Evolutionary conservation across 2,113 vertebrate species (phyloP).

Genomic region (Pomatostomus ruficeps): DNA sequence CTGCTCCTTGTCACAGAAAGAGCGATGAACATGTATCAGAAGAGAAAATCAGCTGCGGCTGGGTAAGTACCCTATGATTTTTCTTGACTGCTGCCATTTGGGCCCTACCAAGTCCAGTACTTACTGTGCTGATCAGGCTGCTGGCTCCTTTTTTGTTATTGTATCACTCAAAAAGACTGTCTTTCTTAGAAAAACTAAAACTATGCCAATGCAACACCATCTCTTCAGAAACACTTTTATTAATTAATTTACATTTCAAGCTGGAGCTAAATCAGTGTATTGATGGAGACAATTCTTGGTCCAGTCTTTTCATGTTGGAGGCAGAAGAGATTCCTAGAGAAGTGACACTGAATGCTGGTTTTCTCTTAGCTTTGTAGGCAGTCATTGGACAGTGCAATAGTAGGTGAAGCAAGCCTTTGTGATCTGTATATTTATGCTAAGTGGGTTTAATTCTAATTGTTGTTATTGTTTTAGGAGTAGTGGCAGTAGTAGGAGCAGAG

Average conservation of each 20-base stretch:
- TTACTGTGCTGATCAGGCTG: neutral
- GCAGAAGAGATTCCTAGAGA: neutral
- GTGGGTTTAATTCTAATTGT: neutral
- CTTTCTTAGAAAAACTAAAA: neutral
- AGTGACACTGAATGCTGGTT: neutral
- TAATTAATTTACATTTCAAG: neutral
- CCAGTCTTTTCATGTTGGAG: neutral
- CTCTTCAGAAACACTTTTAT: neutral
- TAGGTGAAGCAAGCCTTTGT: neutral
- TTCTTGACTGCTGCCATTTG: slow-evolving; percentile 40
- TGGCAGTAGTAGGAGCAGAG: neutral
- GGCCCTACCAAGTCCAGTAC: neutral
- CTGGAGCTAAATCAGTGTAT: neutral
- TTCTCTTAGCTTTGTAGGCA: neutral
- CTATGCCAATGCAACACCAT: neutral
- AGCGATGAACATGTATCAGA: slow-evolving; percentile 20
- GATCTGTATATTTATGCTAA: neutral
- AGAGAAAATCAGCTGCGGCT: slow-evolving; percentile 32
- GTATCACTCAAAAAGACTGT: neutral
- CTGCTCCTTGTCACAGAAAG: slow-evolving; percentile 38
- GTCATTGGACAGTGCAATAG: neutral
- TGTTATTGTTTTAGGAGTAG: neutral
- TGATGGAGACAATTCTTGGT: neutral
- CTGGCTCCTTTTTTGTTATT: neutral
- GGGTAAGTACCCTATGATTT: slow-evolving; percentile 42